Conservation (phyloP, 2,797 vertebrate genomes). For the Acomys russatus region DNA sequence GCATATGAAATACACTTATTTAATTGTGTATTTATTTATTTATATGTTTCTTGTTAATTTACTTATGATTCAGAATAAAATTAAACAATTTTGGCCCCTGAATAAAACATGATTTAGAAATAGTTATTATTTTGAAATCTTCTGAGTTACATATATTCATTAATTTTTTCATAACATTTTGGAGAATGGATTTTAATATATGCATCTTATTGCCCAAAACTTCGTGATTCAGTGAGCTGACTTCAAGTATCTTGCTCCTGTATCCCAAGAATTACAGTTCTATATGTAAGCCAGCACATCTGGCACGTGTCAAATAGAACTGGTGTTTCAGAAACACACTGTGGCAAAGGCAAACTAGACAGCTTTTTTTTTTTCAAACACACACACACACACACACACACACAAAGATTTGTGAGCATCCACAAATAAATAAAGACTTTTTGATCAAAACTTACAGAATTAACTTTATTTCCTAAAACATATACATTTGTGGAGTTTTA, state of each 20-base stretch:
- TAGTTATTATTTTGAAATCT: not conserved
- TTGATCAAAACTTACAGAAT: constrained; percentile 75
- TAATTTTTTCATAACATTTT: not conserved
- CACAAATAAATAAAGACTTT: constrained; percentile 57
- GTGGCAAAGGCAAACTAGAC: not conserved
- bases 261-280: not conserved
- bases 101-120: not conserved
- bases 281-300: not conserved
- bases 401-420: constrained; percentile 48
- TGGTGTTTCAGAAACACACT: constrained; percentile 42
- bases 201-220: not conserved
- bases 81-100: not conserved
- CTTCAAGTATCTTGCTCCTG: not conserved
- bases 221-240: not conserved
- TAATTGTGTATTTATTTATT: not conserved
- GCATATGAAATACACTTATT: not conserved
- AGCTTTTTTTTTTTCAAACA: constrained; percentile 60
- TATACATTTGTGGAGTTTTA: constrained; percentile 70
- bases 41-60: not conserved
- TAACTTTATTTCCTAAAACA: constrained; percentile 70
- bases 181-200: too few relatives aligned
- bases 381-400: too few relatives aligned
- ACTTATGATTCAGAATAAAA: not conserved
- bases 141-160: not conserved
- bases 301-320: not conserved